Base-by-base conservation (phyloP, 1,140 invertebrate genomes). In the Drosophila willistoni region DNA sequence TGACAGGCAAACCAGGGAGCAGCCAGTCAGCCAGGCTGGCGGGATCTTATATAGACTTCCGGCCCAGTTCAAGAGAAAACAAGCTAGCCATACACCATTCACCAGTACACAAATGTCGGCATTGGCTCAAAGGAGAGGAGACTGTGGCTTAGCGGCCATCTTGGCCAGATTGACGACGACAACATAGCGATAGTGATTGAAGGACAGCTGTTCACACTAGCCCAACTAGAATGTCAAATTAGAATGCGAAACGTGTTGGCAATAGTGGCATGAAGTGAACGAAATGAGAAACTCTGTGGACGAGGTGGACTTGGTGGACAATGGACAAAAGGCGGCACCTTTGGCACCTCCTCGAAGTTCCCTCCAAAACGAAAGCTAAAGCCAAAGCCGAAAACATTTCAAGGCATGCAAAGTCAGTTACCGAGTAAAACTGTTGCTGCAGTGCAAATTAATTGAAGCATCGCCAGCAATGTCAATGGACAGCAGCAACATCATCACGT, bases 231-330 rank as follows among this genome's bases (percentile, higher is more conserved):
- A 87, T 70, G 89, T 90, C 89, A 90, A 91, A 90, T 90, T 90
- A 90, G 89, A 91, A 90, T 90, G 89, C 89, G 85, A 91, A 90
- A 91, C 83, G 81, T 90, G 89, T 90, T 78, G 85, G 68, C 81
- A 89, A 77, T 78, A 81, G 73, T 47, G 44, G 44, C 44, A 47
- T 47, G 44, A 47, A 17, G 29, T 6, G 29, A 29, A 29, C 29
- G 29, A 29, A 47, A 19, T 89, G 84, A 87, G 84, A 87, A 90
- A 91, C 83, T 78, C 90, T 83, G 89, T 73, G 80, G 80, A 66
- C 81, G 80, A 71, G 71, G 77, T 65, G 84, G 83, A 89, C 81
- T 83, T 69, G 69, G 77, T 65, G 84, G 83, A 89, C 84, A 87
- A 85, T 89, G 85, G 81, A 81, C 76, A 73, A 75, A 77, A 73